These are phyloP conservation scores for Drosophila triauraria DNA, from an alignment of 1,140 invertebrate species.

Conservation along the genomic window DNA sequence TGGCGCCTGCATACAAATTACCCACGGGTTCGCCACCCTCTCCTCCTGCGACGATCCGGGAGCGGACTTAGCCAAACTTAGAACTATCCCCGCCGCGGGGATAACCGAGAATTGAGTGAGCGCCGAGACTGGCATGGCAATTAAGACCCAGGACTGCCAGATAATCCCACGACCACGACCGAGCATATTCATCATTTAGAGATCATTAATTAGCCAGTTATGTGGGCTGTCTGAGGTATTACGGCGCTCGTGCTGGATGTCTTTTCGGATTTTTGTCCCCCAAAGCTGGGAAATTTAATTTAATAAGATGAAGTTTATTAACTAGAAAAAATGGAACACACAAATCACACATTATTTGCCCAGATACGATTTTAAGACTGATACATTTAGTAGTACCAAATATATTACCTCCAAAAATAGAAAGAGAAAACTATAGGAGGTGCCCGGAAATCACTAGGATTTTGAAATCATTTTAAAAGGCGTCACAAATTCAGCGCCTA, in stretches of 20 bases:
- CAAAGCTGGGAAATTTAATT: neutral
- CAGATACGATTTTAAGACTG: too few species aligned
- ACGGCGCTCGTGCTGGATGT: neutral
- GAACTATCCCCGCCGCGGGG: slow-evolving; percentile 22
- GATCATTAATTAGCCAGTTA: slow-evolving; percentile 42
- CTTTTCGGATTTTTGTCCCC: neutral
- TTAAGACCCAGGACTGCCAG: slow-evolving; percentile 24
- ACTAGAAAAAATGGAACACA: neutral
- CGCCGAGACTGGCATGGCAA: slow-evolving; percentile 16
- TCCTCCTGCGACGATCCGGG: neutral
- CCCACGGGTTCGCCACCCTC: slow-evolving; percentile 15
- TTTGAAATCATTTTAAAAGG: too few species aligned
- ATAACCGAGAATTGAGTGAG: slow-evolving; percentile 22
- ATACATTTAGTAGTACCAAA: too few species aligned
- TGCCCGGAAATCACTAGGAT: too few species aligned
- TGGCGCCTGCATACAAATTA: slow-evolving; percentile 78
- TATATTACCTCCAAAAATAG: too few species aligned
- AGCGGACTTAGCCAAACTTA: slow-evolving; percentile 2
- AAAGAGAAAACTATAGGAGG: too few species aligned
- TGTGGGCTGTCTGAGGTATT: slow-evolving; percentile 12
- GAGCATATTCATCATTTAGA: slow-evolving; percentile 39
- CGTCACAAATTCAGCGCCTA: too few species aligned
- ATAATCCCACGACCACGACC: slow-evolving; percentile 2
- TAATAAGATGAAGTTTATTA: neutral
- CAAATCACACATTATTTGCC: neutral